phyloP scores from a whole-genome alignment of 2,888 invertebrate species.

The Lottia scabra region DNA sequence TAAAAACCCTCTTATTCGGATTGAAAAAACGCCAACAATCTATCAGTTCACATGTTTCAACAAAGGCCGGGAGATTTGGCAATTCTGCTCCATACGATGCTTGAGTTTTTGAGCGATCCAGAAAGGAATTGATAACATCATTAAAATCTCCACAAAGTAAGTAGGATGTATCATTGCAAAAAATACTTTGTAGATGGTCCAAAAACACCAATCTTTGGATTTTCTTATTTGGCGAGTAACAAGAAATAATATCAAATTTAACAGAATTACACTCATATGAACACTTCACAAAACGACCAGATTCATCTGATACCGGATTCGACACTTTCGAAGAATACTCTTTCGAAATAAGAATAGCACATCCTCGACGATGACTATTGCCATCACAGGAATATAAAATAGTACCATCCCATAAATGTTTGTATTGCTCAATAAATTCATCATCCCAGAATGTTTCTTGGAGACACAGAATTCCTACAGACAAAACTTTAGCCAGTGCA shows the following conservation, averaged over 20 bases:
- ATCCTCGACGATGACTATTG: not conserved
- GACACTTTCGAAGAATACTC: too few relatives aligned
- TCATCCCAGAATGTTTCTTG: too few relatives aligned
- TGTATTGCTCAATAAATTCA: not conserved
- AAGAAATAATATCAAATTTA: not conserved
- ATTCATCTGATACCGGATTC: too few relatives aligned
- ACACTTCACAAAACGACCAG: too few relatives aligned
- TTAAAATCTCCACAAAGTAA: not conserved
- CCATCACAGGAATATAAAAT: not conserved
- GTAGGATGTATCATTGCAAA: not conserved
- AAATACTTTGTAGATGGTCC: not conserved
- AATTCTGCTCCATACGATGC: not conserved
- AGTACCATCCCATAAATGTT: not conserved
- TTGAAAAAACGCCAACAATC: not conserved
- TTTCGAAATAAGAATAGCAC: not conserved
- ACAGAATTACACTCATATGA: not conserved
- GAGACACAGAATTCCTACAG: not conserved
- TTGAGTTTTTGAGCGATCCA: not conserved
- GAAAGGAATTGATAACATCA: not conserved
- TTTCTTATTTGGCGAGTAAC: not conserved
- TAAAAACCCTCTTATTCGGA: not conserved
- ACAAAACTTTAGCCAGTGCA: not conserved
- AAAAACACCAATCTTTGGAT: not conserved
- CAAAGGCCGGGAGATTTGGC: not conserved
- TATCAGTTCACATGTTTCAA: not conserved